Base-by-base conservation (phyloP, 2,113 vertebrate species). In the Chitala chitala region DNA sequence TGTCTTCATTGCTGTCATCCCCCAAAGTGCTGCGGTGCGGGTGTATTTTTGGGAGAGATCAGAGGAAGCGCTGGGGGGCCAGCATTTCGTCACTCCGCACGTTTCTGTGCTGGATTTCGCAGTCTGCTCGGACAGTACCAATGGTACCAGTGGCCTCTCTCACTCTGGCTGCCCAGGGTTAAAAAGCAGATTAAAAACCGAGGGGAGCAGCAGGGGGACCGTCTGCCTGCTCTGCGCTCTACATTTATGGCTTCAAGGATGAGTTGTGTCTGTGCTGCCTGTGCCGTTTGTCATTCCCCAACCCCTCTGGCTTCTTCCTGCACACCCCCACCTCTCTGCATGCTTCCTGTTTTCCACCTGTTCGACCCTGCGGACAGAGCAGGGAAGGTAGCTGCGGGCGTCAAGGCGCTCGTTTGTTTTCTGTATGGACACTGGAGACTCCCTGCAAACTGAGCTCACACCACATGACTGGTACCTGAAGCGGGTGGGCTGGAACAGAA, bases 381-480 rank as follows among this genome's bases (percentile, higher is more conserved):
- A 15, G n/a, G n/a, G n/a, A n/a, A n/a, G n/a, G n/a, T n/a, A n/a
- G 20, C n/a, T 40, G 13, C 38, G 5, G 44, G 51, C n/a, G 48
- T 20, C 48, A 51, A 22, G 36, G 33, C 4, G 17, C 71, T 64
- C 61, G n/a, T 53, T 73, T 56, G 48, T 76, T 53, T 69, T 84
- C 86, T 83, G 79, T 78, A 63, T 75, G 78, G 55, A 83, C 85
- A 82, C 81, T 77, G 79, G 79, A 80, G 77, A 59, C 56, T 81
- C 69, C 31, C 70, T 82, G 84, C 83, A 88, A 86, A 88, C 82
- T 79, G 86, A 86, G 86, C 87, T 91, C 87, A 87, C 85, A 88
- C 71, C 42, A 29, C 26, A 20, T 6, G 24, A 22, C n/a, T n/a
- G n/a, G n/a, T n/a, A n/a, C n/a, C n/a, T 24, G 5, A 33, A 29